phyloP scores from a whole-genome alignment of 2,888 invertebrate species.

The Hypsopygia costalis region DNA sequence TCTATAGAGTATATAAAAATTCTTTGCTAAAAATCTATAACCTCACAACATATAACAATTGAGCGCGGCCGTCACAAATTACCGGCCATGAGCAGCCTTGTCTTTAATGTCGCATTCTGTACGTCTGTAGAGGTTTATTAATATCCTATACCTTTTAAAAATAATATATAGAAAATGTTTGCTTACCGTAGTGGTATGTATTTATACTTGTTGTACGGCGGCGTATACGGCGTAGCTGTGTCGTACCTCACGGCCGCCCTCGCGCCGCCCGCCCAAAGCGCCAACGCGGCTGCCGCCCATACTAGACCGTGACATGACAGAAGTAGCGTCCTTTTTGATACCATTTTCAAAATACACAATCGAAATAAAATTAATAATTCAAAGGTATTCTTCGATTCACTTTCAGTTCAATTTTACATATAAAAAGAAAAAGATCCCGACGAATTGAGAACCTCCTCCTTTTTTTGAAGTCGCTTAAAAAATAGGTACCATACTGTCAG shows the following conservation, averaged over 20 bases:
- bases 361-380: slow-evolving; percentile 6
- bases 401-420: slow-evolving; percentile 11
- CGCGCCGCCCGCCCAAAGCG: slow-evolving; percentile 58
- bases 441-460: too few species aligned
- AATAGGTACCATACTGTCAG: slow-evolving; percentile 28
- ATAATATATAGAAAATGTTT: too few species aligned
- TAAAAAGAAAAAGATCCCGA: too few species aligned
- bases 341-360: slow-evolving; percentile 29
- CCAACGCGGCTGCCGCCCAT: slow-evolving; percentile 47
- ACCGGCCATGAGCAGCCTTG: too few species aligned
- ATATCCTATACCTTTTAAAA: too few species aligned
- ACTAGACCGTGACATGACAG: slow-evolving; percentile 54
- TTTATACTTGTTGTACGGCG: slow-evolving; percentile 52
- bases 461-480: too few species aligned
- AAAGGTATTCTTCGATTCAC: slow-evolving; percentile 15
- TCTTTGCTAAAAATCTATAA: too few species aligned
- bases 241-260: slow-evolving; percentile 54
- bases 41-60: too few species aligned
- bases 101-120: too few species aligned
- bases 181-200: slow-evolving; percentile 70
- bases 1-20: too few species aligned
- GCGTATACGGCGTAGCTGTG: slow-evolving; percentile 65
- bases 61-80: too few species aligned
- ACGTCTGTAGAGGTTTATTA: too few species aligned
- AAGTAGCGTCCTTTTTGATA: slow-evolving; percentile 41